Percentiles rank a stretch among this genome's conserved stretches.
These are phyloP conservation scores for Tinea semifulvella DNA, from an alignment of 2,888 invertebrate species.

Conservation along the genomic window DNA sequence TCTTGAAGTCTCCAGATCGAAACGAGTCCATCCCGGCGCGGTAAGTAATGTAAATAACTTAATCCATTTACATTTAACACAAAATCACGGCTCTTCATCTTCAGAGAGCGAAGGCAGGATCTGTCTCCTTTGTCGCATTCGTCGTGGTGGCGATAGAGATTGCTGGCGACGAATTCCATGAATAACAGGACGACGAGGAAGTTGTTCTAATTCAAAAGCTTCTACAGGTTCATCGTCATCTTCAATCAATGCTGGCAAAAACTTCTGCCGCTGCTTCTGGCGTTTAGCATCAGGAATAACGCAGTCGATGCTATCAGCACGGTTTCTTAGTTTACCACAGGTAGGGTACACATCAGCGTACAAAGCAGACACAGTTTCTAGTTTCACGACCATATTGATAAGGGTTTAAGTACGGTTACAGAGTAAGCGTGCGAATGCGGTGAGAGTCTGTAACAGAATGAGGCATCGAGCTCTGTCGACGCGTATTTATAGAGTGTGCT, in stretches of 20 bases:
- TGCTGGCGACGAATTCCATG: constrained; percentile 50
- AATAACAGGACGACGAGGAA: constrained; percentile 31
- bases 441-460: constrained; percentile 36
- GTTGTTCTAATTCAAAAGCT: constrained; percentile 35
- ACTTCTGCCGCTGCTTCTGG: constrained; percentile 34
- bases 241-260: constrained; percentile 42
- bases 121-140: constrained; percentile 45
- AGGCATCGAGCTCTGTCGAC: constrained; percentile 28
- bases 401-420: not conserved
- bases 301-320: constrained; percentile 32
- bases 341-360: constrained; percentile 43
- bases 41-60: constrained; percentile 1
- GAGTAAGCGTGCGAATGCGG: constrained; percentile 28
- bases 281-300: constrained; percentile 33
- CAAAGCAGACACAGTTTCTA: constrained; percentile 40
- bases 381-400: constrained; percentile 44
- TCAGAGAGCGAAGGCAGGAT: constrained; percentile 56
- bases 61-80: constrained; percentile 17
- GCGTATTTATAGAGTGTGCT: constrained; percentile 34
- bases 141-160: constrained; percentile 48
- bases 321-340: constrained; percentile 29
- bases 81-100: constrained; percentile 57
- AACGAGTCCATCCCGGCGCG: not conserved
- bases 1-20: not conserved
- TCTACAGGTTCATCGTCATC: constrained; percentile 39